Evolutionary conservation across 64 coral and sea anemone species (phyloP), one percentile per base, ranked within the genome.

Genomic region (Montipora efflorescens): DNA sequence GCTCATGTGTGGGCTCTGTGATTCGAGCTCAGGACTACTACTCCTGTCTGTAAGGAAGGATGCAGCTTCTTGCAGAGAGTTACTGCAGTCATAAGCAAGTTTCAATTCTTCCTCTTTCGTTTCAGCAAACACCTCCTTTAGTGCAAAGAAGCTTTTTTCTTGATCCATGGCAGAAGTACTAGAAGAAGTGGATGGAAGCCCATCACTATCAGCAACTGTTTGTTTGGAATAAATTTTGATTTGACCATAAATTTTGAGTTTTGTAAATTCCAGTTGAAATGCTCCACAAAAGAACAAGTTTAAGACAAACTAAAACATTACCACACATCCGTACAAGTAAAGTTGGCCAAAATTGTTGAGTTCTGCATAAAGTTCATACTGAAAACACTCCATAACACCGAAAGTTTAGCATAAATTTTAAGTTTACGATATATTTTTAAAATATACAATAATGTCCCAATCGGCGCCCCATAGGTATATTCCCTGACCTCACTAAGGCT

Each of bases 41-140:
- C 49, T 43, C 77, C 49, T 79, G 43, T 79, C 77, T 12, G 77
- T 23, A 79, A 79, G 77, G 77, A 79, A 79, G 49, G 43, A 47
- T 79, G 36, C 77, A 47, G 77, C 77, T 79, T 79, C 77, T 47
- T 79, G 22, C 43, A 79, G 15, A 79, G 77, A 79, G 77, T 49
- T 79, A 49, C 48, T 79, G 48, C 36, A 79, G 48, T 79, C 36
- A 79, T 47, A 48, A 47, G 77, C 77, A 47, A 49, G 7, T 43
- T 43, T 79, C 48, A 79, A 45, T 49, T 36, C 77, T 49, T 28
- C 28, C 28, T 28, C 28, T 28, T 28, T 28, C 28, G 28, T 28
- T 28, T 79, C 48, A 16, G 25, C 77, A 47, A 80, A 80, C 78
- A 80, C 52, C 53, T 80, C 78, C 78, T 80, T 80, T 80, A 80